Conservation (phyloP, 1,140 invertebrate species). For the Eupeodes corollae region DNA sequence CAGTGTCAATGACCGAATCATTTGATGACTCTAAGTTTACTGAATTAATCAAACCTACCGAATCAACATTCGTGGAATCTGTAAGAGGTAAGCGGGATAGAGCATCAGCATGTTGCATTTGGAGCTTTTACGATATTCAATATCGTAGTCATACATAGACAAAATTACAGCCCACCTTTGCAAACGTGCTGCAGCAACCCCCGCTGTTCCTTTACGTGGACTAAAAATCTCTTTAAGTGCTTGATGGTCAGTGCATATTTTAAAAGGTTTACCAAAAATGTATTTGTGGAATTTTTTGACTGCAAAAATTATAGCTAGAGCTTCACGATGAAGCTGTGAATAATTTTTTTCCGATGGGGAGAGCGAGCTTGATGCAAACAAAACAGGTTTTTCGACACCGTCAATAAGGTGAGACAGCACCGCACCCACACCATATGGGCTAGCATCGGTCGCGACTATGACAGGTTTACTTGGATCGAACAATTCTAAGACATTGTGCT, state of each 20-base stretch:
- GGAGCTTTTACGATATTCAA: conserved; percentile 7
- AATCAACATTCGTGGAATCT: too few species aligned
- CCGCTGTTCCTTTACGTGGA: conserved; percentile 11
- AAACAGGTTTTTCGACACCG: conserved; percentile 26
- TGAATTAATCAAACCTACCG: too few species aligned
- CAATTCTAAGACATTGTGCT: conserved; percentile 6
- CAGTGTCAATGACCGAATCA: too few species aligned
- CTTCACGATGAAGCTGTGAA: too few species aligned
- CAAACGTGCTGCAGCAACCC: conserved; percentile 8
- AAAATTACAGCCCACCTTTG: conserved; percentile 15
- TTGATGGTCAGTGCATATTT: conserved; percentile 33
- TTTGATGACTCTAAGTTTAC: too few species aligned
- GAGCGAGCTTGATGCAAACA: conserved; percentile 34
- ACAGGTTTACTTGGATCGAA: conserved; percentile 18
- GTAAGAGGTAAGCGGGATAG: conserved; percentile 9
- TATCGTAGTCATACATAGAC: conserved; percentile 15
- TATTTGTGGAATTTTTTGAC: conserved; percentile 31
- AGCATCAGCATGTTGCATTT: conserved; percentile 14
- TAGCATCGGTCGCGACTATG: too few species aligned
- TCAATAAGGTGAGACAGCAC: conserved; percentile 19
- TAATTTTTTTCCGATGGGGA: conserved; percentile 35
- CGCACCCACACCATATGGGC: too few species aligned
- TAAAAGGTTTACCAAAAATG: conserved; percentile 20
- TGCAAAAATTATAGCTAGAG: conserved; percentile 37
- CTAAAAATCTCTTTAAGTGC: conserved; percentile 22